A percentile compares a stretch with the other conserved stretches of the same genome.
Evolutionary conservation across 2,113 vertebrate species (phyloP).

Genomic region (Sinocyclocheilus anophthalmus): DNA sequence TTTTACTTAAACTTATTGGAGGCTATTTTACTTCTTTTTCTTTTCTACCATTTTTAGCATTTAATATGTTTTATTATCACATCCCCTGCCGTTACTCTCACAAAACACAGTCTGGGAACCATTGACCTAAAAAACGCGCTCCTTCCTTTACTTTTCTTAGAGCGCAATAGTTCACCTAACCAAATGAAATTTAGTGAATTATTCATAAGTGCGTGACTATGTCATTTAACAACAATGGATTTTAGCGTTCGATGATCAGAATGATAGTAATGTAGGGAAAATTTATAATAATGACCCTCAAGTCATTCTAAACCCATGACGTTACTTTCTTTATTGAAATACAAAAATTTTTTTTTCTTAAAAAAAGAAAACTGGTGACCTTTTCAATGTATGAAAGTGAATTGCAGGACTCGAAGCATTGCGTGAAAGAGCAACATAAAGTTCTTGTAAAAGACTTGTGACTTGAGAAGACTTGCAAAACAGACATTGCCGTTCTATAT

Average conservation of each 20-base stretch:
- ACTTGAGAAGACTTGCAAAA: no score
- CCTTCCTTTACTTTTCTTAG: neutral
- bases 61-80: neutral
- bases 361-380: no score
- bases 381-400: neutral
- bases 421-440: neutral
- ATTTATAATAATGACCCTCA: neutral
- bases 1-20: neutral
- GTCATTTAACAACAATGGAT: no score
- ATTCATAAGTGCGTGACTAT: no score
- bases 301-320: neutral
- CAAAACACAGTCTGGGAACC: neutral
- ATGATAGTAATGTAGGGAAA: neutral
- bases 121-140: no score
- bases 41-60: no score
- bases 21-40: no score
- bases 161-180: neutral
- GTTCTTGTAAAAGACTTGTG: neutral
- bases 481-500: no score
- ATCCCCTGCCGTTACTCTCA: neutral
- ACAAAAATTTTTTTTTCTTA: neutral
- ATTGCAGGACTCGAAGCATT: no score
- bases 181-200: neutral
- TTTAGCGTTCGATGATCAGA: no score
- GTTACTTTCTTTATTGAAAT: neutral